A percentile compares a stretch with the other conserved stretches of the same genome.
Evolutionary conservation across 1,140 invertebrate species (phyloP).

Genomic region (Ectropis grisescens): DNA sequence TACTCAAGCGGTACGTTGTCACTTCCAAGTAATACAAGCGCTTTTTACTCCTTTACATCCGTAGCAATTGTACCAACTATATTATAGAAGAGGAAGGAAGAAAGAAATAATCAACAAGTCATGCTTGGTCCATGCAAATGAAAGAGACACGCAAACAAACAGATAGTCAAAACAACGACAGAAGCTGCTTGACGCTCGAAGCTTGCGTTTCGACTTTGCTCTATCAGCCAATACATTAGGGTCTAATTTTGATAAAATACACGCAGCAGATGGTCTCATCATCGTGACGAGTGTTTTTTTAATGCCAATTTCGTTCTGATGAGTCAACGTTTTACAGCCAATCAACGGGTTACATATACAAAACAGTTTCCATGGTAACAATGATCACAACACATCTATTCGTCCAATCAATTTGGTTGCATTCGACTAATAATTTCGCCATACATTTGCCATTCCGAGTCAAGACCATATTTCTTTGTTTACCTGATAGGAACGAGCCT

Average conservation of each 20-base stretch:
- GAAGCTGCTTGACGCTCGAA: slow-evolving; percentile 53
- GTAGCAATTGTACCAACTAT: too few relatives aligned
- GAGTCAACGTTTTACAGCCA: slow-evolving; percentile 39
- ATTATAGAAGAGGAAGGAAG: slow-evolving; percentile 27
- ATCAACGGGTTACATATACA: slow-evolving; percentile 26
- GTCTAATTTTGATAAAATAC: slow-evolving; percentile 22
- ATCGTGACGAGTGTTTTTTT: slow-evolving; percentile 7
- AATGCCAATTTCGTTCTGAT: slow-evolving; percentile 19
- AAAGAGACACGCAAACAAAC: slow-evolving; percentile 65
- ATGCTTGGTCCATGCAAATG: slow-evolving; percentile 65
- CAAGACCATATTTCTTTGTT: slow-evolving; percentile 56
- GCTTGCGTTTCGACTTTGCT: slow-evolving; percentile 23
- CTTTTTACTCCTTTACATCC: too few relatives aligned
- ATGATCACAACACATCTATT: slow-evolving; percentile 50
- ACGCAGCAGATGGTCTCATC: slow-evolving; percentile 6
- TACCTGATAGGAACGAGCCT: slow-evolving; percentile 83
- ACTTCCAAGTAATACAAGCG: too few relatives aligned
- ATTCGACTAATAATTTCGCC: slow-evolving; percentile 62
- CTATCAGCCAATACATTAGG: slow-evolving; percentile 32
- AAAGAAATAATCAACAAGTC: slow-evolving; percentile 43
- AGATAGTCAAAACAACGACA: slow-evolving; percentile 51
- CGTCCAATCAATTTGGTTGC: slow-evolving; percentile 32
- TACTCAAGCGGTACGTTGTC: too few relatives aligned
- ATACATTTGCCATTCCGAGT: slow-evolving; percentile 64
- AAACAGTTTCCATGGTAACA: slow-evolving; percentile 28